Evolutionary conservation across 2,797 vertebrate species (phyloP), one percentile per base, ranked within the genome.

Genomic region (Cottoperca gobio): DNA sequence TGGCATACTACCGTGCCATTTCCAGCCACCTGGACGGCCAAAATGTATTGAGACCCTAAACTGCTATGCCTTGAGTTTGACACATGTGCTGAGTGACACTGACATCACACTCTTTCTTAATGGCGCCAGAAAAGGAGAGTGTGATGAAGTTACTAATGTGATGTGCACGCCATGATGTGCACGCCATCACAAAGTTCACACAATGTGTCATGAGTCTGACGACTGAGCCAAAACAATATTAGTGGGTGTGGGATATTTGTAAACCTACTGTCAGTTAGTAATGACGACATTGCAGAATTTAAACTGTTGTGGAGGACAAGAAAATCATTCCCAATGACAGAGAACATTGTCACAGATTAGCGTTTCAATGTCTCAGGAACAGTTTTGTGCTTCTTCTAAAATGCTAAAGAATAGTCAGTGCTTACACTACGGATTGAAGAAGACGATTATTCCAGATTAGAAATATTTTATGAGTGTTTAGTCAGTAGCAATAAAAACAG

Each of bases 381-480:
- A 14, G 5, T 67, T 84, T 66, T 33, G 43, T 24, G 28, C 10
- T 33, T 14, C 48, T 49, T 77, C 8, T 65, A 31, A 67, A 50
- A 48, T 8, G 17, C 24, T 42, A 28, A 83, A 68, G 19, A 59
- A 67, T 53, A 59, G 12, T 17, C 19, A 50, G 14, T 63, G 33
- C 40, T 48, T n/a, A 49, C n/a, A 8, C 24, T 35, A 43, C 6
- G 14, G 42, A 63, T 48, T 66, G 3, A 37, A 46, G n/a, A 26
- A 37, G 23, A 28, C 2, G 21, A 21, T 58, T 43, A 28, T 55
- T 69, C n/a, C 37, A 31, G 6, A 75, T n/a, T 17, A 35, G 9
- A 39, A 49, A 21, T 79, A 57, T 78, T 50, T 60, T 24, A 64
- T 73, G 33, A 59, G 50, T 78, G 35, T 66, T 78, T 19, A 37